A percentile compares a stretch with the other conserved stretches of the same genome.
Evolutionary conservation across 2,113 vertebrate species (phyloP).

Genomic region (Orcinus orca): DNA sequence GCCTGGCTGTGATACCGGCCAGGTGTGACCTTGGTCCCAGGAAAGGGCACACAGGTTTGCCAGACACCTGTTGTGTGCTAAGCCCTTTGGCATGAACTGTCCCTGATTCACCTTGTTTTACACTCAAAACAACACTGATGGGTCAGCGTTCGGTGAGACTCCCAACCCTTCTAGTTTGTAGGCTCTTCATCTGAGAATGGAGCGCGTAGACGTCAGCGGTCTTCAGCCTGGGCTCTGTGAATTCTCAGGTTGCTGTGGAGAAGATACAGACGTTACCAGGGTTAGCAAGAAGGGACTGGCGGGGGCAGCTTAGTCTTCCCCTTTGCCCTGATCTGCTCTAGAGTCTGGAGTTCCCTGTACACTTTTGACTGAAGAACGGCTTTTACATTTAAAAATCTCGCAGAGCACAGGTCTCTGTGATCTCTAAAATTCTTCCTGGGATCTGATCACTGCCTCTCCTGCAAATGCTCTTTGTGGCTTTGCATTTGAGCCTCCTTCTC

Average conservation of each 20-base stretch:
- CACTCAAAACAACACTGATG: accelerated
- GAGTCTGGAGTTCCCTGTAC: neutral
- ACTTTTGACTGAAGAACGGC: neutral
- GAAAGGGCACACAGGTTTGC: neutral
- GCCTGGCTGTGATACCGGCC: neutral
- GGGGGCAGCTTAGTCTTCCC: accelerated
- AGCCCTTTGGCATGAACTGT: neutral
- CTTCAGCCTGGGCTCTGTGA: neutral
- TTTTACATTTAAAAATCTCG: neutral
- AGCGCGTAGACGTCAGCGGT: accelerated
- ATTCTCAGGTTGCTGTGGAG: neutral
- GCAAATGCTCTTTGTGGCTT: neutral
- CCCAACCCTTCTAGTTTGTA: accelerated
- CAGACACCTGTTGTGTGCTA: conserved; percentile 40
- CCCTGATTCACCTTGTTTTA: accelerated
- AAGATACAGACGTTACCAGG: neutral
- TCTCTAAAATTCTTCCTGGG: neutral
- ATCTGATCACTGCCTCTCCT: neutral
- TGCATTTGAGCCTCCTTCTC: neutral
- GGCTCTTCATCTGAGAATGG: neutral
- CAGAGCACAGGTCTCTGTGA: no score
- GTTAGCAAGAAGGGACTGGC: accelerated
- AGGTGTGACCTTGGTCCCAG: neutral
- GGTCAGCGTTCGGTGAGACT: accelerated
- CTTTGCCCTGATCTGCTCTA: accelerated